Evolutionary conservation across 2,888 invertebrate species (phyloP).

Genomic region (Drosophila merina): DNA sequence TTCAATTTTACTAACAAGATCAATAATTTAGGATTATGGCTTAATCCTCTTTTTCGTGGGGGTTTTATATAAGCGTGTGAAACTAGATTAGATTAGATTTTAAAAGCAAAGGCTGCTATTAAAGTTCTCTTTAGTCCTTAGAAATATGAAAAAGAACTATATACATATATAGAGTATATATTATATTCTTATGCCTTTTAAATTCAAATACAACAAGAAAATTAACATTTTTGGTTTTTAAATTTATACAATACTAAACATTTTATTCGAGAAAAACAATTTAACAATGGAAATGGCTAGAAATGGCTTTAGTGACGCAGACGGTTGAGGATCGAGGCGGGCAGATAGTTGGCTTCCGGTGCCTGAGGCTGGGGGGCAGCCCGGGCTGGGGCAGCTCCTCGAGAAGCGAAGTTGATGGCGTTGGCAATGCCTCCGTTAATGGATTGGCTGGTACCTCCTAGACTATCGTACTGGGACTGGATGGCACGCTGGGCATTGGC

Average conservation of each 20-base stretch:
- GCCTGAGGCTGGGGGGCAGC: slow-evolving; percentile 32
- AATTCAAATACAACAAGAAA: too few relatives aligned
- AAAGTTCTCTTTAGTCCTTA: too few relatives aligned
- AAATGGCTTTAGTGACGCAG: slow-evolving; percentile 52
- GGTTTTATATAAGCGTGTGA: too few relatives aligned
- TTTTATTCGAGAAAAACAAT: slow-evolving; percentile 48
- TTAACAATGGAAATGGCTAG: slow-evolving; percentile 31
- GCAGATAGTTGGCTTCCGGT: slow-evolving; percentile 69
- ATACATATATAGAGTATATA: too few relatives aligned
- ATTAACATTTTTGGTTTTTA: background rate
- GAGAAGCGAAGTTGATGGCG: slow-evolving; percentile 77
- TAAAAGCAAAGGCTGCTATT: too few relatives aligned
- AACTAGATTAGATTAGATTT: too few relatives aligned
- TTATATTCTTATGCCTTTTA: too few relatives aligned
- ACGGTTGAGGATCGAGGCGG: slow-evolving; percentile 70
- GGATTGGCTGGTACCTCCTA: slow-evolving; percentile 64
- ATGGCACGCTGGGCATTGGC: slow-evolving; percentile 74
- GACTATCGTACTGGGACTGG: slow-evolving; percentile 72
- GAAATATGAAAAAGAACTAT: too few relatives aligned
- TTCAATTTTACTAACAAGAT: too few relatives aligned
- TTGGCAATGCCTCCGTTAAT: slow-evolving; percentile 75
- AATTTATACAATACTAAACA: slow-evolving; percentile 17
- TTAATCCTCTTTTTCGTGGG: too few relatives aligned
- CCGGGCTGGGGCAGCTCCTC: slow-evolving; percentile 52
- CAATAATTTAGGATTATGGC: too few relatives aligned